phyloP scores from a whole-genome alignment of 2,797 vertebrate genomes.

The Myotis myotis region DNA sequence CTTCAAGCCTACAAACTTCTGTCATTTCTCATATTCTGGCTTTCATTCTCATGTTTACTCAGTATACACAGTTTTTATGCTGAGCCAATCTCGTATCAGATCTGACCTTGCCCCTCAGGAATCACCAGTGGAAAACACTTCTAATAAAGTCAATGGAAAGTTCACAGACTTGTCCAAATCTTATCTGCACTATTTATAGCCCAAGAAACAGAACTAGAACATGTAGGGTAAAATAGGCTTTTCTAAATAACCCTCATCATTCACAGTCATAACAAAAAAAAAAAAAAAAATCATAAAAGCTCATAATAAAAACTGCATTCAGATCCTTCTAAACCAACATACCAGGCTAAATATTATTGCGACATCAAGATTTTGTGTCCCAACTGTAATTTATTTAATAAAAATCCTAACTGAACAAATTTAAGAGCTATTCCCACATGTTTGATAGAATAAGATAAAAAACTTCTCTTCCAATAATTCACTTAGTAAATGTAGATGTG shows the following conservation, averaged over 20 bases:
- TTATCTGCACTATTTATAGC: constrained; percentile 68
- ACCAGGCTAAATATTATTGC: not conserved
- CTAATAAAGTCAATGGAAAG: constrained; percentile 70
- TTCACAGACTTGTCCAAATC: constrained; percentile 64
- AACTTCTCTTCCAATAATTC: constrained; percentile 15
- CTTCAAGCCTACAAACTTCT: not conserved
- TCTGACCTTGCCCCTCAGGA: constrained; percentile 56
- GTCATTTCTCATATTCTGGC: not conserved
- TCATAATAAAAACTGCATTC: not conserved
- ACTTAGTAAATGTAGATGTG: not conserved
- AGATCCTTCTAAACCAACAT: not conserved
- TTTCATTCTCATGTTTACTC: constrained; percentile 8
- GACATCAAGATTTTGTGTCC: not conserved
- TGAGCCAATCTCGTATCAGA: constrained; percentile 38
- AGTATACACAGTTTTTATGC: not conserved
- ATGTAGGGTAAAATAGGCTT: constrained; percentile 49
- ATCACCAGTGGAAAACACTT: constrained; percentile 65
- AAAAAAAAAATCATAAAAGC: not conserved
- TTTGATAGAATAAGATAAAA: not conserved
- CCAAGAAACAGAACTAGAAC: constrained; percentile 57
- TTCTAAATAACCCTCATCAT: constrained; percentile 48
- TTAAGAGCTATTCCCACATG: not conserved
- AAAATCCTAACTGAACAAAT: constrained; percentile 15
- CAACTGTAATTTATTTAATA: not conserved
- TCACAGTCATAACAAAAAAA: not conserved